Base-by-base conservation (phyloP, 2,888 invertebrate species). In the Erannis defoliaria region DNA sequence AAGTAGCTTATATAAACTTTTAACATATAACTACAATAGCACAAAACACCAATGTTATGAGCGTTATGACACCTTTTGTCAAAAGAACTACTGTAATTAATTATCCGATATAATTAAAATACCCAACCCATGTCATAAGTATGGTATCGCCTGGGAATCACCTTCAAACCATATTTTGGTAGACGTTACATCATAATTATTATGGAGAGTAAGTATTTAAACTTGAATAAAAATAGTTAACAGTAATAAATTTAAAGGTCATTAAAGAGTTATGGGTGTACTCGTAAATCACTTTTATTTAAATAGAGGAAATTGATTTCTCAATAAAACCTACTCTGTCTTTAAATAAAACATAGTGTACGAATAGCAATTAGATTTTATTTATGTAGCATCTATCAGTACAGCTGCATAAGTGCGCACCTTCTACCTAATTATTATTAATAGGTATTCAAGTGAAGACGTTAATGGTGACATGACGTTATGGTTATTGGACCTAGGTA, bases 171-270 rank as follows among this genome's bases (percentile, higher is more conserved):
- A n/a, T 26, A 48, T 26, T 18, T 48, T 35, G 14, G 26, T 33
- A 18, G 37, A 38, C 16, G 5, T 55, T 50, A 42, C 62, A 56
- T 37, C 56, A 62, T 37, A 48, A n/a, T 14, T 16, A 37, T 48
- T 54, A 49, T 12, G 12, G 5, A 29, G 16, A 37, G 18, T 37
- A 51, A 37, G 18, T 37, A 45, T 37, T 37, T 31, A 50, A 23
- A 31, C 29, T 45, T 48, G 12, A 55, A 40, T 58, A 31, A 21
- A 55, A 57, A 63, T 50, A 55, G 43, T 61, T 58, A 45, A 55
- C 26, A 23, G 57, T 43, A 58, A 63, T 63, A 63, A 63, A 58
- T 50, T 29, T 40, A 46, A 55, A 63, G 63, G 63, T 58, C 58
- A 46, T 23, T 37, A 33, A 51, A 35, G 53, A 54, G 38, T 54